Conservation (phyloP, 2,888 invertebrate species). For the Exocentrus adspersus region DNA sequence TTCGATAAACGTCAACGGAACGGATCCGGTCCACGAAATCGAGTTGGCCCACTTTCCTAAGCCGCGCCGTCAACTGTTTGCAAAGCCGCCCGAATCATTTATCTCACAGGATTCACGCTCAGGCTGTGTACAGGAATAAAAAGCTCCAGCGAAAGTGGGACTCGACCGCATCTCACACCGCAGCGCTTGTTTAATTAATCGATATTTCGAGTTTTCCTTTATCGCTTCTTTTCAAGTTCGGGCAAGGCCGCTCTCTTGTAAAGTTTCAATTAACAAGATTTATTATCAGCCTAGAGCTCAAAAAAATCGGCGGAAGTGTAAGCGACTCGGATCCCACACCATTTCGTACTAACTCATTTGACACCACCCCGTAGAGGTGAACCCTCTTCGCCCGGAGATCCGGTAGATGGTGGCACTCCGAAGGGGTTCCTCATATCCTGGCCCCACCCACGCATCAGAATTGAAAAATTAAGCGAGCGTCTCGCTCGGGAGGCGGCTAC, state of each 20-base stretch:
- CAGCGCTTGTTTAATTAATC: conserved; percentile 15
- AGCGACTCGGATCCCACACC: no score
- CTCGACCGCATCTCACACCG: conserved; percentile 1
- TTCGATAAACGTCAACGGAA: no score
- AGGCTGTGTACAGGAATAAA: conserved; percentile 1
- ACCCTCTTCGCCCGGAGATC: no score
- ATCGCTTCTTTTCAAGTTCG: conserved; percentile 7
- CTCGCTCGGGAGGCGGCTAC: no score
- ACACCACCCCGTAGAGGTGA: no score
- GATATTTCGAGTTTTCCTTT: conserved; percentile 16
- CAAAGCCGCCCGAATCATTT: conserved; percentile 24
- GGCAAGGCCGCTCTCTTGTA: conserved; percentile 1
- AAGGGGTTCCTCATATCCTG: no score
- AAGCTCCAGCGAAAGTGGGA: no score
- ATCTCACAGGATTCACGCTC: conserved; percentile 24
- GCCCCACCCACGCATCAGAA: no score
- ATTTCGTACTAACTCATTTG: no score
- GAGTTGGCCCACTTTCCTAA: background rate
- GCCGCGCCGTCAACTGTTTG: conserved; percentile 23
- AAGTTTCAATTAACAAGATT: conserved; percentile 1
- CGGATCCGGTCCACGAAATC: background rate
- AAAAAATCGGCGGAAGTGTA: no score
- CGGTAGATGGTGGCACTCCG: no score
- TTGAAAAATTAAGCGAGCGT: no score
- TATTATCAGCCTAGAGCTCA: background rate